Percentiles rank a stretch among this genome's conserved stretches.
These are phyloP conservation scores for Hepsetus odoe DNA, from an alignment of 2,113 vertebrate genomes.

Conservation along the genomic window DNA sequence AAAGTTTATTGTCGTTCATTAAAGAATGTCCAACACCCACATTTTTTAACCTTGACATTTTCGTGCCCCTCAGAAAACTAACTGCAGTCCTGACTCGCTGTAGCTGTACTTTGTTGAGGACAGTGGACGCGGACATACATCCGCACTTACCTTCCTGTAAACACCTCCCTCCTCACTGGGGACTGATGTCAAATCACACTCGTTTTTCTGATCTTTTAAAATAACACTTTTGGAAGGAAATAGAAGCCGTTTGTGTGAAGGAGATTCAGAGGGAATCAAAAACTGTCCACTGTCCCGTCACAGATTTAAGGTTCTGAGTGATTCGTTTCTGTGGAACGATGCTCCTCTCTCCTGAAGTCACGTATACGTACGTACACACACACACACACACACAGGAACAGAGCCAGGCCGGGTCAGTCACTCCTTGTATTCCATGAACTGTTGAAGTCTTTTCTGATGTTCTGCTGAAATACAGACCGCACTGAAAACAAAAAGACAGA, in stretches of 20 bases:
- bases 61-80: too few species aligned
- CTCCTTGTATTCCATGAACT: slow-evolving; percentile 96
- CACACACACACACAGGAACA: too few species aligned
- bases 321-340: neutral
- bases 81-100: too few species aligned
- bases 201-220: neutral
- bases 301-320: too few species aligned
- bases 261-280: neutral
- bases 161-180: too few species aligned
- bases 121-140: too few species aligned
- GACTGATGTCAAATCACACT: too few species aligned
- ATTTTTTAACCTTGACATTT: neutral
- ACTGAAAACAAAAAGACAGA: slow-evolving; percentile 68
- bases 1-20: slow-evolving; percentile 23
- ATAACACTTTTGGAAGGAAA: neutral
- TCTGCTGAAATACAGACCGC: slow-evolving; percentile 90
- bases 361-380: neutral
- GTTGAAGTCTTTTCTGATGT: slow-evolving; percentile 93
- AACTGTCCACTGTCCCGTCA: too few species aligned
- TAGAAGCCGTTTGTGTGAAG: neutral
- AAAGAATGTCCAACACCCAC: neutral
- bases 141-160: too few species aligned
- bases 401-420: slow-evolving; percentile 61
- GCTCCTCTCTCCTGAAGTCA: neutral
- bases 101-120: too few species aligned